Conservation (phyloP, 1,140 invertebrate species). For the Solenopsis fugax region DNA sequence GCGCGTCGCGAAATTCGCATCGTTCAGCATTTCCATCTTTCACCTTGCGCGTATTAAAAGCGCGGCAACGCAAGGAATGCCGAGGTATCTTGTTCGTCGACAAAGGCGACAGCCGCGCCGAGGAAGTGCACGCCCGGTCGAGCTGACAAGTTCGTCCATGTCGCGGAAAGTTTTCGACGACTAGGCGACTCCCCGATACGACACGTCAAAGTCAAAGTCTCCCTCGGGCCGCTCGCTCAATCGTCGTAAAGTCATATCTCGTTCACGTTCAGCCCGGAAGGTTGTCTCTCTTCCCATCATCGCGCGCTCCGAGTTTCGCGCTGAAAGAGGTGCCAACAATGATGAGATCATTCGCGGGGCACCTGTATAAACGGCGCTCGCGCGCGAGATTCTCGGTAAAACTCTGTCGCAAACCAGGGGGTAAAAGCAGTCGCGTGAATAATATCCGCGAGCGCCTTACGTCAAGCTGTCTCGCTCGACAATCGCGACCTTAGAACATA, state of each 20-base stretch:
- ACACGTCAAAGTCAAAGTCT: neutral
- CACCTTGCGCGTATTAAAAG: too few species aligned
- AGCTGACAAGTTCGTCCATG: neutral
- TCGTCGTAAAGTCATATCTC: too few species aligned
- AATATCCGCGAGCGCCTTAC: neutral
- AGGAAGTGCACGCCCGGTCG: neutral
- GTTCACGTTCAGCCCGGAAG: neutral
- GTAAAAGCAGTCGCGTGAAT: neutral
- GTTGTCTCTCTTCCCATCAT: neutral
- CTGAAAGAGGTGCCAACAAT: conserved; percentile 50
- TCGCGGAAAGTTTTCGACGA: neutral
- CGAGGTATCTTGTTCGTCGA: neutral
- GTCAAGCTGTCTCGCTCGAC: neutral
- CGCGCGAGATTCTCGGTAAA: conserved; percentile 39
- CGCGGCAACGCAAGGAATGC: too few species aligned
- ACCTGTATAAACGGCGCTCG: conserved; percentile 27
- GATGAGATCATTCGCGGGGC: conserved; percentile 46
- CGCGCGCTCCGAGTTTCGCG: neutral
- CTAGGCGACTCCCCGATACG: neutral
- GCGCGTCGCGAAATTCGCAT: neutral
- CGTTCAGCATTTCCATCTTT: neutral
- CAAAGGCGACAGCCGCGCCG: neutral
- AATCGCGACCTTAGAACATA: too few species aligned
- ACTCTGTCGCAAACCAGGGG: conserved; percentile 24
- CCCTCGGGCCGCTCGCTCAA: neutral